A percentile compares a stretch with the other conserved stretches of the same genome.
phyloP scores from a whole-genome alignment of 2,888 invertebrate species.

The Drosophila rellima region DNA sequence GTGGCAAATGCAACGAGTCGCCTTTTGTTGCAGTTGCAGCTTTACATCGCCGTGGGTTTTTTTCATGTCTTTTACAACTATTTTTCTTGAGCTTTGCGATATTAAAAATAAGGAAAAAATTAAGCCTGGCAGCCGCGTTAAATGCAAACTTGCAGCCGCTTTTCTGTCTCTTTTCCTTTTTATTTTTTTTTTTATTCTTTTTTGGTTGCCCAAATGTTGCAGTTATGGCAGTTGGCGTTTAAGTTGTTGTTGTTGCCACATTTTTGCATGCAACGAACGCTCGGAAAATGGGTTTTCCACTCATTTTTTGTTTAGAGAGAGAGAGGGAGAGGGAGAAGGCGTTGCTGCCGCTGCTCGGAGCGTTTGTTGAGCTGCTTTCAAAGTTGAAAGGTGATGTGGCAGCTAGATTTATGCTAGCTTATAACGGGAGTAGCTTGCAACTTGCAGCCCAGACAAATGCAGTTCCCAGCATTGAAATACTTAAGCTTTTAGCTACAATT shows the following conservation, averaged over 20 bases:
- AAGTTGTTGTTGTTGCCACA: conserved; percentile 48
- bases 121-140: conserved; percentile 83
- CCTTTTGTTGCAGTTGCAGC: conserved; percentile 51
- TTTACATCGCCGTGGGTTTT: conserved; percentile 77
- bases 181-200: conserved; percentile 6
- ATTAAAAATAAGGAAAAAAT: conserved; percentile 75
- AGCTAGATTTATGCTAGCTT: conserved; percentile 48
- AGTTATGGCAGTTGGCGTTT: conserved; percentile 49
- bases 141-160: conserved; percentile 79
- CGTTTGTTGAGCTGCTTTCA: conserved; percentile 52
- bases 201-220: conserved; percentile 63
- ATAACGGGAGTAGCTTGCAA: conserved; percentile 39
- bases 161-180: conserved; percentile 39
- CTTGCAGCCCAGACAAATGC: not conserved
- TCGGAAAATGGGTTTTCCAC: conserved; percentile 65
- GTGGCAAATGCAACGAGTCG: conserved; percentile 47
- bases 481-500: conserved; percentile 3
- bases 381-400: conserved; percentile 65
- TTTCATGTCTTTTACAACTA: conserved; percentile 53
- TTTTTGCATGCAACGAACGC: conserved; percentile 73
- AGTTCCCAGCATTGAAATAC: conserved; percentile 13
- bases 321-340: conserved; percentile 57
- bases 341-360: conserved; percentile 69
- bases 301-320: conserved; percentile 34
- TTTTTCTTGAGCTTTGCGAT: conserved; percentile 59